phyloP scores from a whole-genome alignment of 2,888 invertebrate species.

The Lottia gigantea region DNA sequence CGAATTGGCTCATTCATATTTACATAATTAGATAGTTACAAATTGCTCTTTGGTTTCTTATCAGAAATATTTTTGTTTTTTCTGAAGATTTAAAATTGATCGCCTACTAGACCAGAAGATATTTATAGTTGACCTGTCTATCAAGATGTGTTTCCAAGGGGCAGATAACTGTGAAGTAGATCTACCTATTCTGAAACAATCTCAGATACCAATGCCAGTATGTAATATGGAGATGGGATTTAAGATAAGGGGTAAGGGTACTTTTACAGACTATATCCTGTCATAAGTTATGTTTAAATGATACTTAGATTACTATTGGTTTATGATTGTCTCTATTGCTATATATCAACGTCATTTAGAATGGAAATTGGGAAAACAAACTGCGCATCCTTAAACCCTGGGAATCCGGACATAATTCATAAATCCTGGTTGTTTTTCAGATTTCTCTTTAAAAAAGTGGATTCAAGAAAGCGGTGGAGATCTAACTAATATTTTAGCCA shows the following conservation, averaged over 20 bases:
- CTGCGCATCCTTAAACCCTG: too few relatives aligned
- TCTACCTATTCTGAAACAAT: constrained; percentile 12
- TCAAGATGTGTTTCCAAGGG: constrained; percentile 19
- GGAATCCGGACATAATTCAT: too few relatives aligned
- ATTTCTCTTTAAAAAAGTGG: constrained; percentile 18
- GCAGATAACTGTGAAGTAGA: constrained; percentile 15
- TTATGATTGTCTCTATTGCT: too few relatives aligned
- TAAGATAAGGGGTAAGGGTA: constrained; percentile 14
- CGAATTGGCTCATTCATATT: too few relatives aligned
- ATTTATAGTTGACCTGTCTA: constrained; percentile 17
- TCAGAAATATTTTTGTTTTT: not conserved
- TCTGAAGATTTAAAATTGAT: constrained; percentile 21
- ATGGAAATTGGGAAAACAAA: too few relatives aligned
- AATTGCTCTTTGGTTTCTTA: too few relatives aligned
- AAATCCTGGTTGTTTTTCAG: too few relatives aligned
- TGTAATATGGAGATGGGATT: constrained; percentile 18
- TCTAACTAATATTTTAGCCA: constrained; percentile 15
- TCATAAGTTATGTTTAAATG: too few relatives aligned
- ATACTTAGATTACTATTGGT: too few relatives aligned
- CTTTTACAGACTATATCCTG: too few relatives aligned
- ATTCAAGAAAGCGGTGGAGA: constrained; percentile 13
- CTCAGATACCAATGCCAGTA: constrained; percentile 14
- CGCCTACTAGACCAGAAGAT: constrained; percentile 15
- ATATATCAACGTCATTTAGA: too few relatives aligned
- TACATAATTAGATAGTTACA: too few relatives aligned